Evolutionary conservation across 2,113 vertebrate species (phyloP).

Genomic region (Triplophysa rosa): DNA sequence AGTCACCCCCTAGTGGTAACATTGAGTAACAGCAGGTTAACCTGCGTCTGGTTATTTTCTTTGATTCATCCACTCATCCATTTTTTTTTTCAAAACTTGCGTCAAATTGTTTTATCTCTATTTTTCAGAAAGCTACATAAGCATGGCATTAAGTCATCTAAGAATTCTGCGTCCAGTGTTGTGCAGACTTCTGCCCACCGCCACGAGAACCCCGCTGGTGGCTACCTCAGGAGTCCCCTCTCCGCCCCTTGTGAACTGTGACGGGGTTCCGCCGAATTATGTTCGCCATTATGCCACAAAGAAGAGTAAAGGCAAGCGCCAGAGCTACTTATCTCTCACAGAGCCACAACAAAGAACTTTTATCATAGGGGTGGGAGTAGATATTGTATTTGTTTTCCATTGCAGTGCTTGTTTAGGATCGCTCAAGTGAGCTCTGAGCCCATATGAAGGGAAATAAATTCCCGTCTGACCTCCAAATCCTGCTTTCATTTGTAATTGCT

Average conservation of each 20-base stretch:
- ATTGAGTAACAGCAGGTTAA: not conserved
- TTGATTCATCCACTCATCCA: too few species aligned
- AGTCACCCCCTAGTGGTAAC: constrained; percentile 34
- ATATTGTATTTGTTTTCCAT: constrained; percentile 43
- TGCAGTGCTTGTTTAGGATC: constrained; percentile 53
- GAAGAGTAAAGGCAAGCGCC: constrained; percentile 80
- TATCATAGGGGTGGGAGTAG: constrained; percentile 29
- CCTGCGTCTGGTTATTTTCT: too few species aligned
- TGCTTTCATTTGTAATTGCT: constrained; percentile 60
- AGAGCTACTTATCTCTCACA: constrained; percentile 8
- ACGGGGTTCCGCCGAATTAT: constrained; percentile 51
- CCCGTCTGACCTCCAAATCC: constrained; percentile 27
- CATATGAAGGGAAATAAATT: constrained; percentile 34
- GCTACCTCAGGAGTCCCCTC: constrained; percentile 19
- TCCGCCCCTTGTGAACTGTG: constrained; percentile 41
- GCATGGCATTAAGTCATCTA: constrained; percentile 73
- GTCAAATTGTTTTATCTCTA: not conserved
- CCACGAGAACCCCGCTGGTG: constrained; percentile 47
- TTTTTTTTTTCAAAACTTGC: not conserved
- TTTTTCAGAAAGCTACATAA: constrained; percentile 43
- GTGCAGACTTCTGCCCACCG: constrained; percentile 40
- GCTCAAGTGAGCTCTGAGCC: constrained; percentile 38
- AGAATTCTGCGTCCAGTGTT: constrained; percentile 70
- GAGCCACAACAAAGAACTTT: constrained; percentile 49
- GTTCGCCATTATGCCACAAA: constrained; percentile 84